These are phyloP conservation scores for Littorina saxatilis DNA, from an alignment of 1,140 invertebrate genomes.

Conservation along the genomic window DNA sequence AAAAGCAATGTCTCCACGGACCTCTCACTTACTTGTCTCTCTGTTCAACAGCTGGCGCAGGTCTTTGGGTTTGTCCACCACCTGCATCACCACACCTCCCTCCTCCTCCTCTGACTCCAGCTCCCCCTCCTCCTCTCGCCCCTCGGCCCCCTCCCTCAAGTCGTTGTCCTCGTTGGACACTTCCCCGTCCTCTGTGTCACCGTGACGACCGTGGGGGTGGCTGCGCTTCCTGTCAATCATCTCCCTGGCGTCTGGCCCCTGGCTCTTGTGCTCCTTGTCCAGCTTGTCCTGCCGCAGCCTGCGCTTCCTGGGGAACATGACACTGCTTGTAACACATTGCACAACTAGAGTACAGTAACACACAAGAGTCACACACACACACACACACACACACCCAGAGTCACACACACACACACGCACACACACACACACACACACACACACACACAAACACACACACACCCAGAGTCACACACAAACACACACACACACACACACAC, in stretches of 20 bases:
- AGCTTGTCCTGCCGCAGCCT: constrained; percentile 42
- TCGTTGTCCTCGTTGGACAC: constrained; percentile 23
- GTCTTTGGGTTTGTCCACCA: constrained; percentile 37
- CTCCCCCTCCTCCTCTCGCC: not conserved
- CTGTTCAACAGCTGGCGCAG: constrained; percentile 32
- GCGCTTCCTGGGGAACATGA: constrained; percentile 59
- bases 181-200: constrained; percentile 47
- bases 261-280: constrained; percentile 59
- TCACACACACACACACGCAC: too few relatives aligned
- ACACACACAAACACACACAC: too few relatives aligned
- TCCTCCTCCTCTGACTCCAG: constrained; percentile 23
- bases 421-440: too few relatives aligned
- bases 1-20: too few relatives aligned
- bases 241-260: constrained; percentile 84
- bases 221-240: constrained; percentile 82
- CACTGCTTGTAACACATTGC: not conserved
- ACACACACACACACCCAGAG: too few relatives aligned
- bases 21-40: not conserved
- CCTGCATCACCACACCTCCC: constrained; percentile 15
- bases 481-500: too few relatives aligned
- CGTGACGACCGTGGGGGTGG: constrained; percentile 41
- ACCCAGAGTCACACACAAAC: too few relatives aligned
- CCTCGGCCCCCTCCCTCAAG: too few relatives aligned
- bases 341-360: too few relatives aligned
- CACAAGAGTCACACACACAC: too few relatives aligned